Base-by-base conservation (phyloP, 2,888 invertebrate genomes). In the Luperina nickerlii region DNA sequence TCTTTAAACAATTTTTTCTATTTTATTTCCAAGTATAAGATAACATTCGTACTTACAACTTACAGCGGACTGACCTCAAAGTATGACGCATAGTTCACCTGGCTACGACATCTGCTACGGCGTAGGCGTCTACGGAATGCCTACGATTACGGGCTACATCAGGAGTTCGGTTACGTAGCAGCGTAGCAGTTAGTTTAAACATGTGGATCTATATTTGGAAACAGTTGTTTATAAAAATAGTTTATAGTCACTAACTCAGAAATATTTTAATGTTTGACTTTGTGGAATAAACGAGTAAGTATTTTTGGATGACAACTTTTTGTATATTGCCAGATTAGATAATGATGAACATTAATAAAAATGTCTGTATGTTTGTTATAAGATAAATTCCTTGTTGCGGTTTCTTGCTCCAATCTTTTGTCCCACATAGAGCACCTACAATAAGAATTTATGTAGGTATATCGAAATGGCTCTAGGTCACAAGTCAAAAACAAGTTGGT, bases 111-210 rank as follows among this genome's bases (percentile, higher is more conserved):
- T 79, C 65, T 80, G 86, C 89, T 89, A 89, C 89, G 89, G 76
- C 89, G 89, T 88, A 89, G 89, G 82, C 82, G 89, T 62, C 88
- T 89, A 89, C 89, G 81, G 66, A 81, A 83, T 85, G 81, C 57
- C 85, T 87, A 87, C 87, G 79, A 68, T 70, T 74, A 78, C 51
- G 66, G 57, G 38, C 67, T 77, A 84, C 87, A 79, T 42, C 65
- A 71, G n/a, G 68, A 84, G 51, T 51, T 75, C 63, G n/a, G 11
- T 85, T 70, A 71, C 85, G 87, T 84, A 84, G 87, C 80, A 20
- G 57, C 83, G 84, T 86, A 84, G 87, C 75, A 86, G 78, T 78
- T 75, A 66, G 66, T 82, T 82, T 74, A 76, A 75, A 86, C 67
- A 73, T 57, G 57, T 60, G 15, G 57, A 54, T 68, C 67, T 81